Conservation (phyloP, 2,888 invertebrate species). For the Lithophane ornitopus region DNA sequence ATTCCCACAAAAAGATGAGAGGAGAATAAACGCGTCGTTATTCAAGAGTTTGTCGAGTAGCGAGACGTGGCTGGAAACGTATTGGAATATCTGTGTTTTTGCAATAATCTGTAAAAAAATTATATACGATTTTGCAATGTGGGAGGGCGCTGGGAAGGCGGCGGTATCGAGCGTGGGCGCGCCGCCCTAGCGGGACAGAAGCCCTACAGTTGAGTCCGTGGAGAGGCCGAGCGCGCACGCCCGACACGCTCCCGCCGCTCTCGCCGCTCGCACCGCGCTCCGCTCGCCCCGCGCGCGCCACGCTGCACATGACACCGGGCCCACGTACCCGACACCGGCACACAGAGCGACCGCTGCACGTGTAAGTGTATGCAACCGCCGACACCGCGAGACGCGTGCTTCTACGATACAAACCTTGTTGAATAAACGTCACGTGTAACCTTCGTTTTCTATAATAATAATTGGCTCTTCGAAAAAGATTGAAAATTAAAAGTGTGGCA, state of each 20-base stretch:
- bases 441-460: constrained; percentile 56
- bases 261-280: constrained; percentile 66
- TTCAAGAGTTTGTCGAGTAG: constrained; percentile 28
- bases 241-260: constrained; percentile 66
- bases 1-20: constrained; percentile 33
- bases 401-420: constrained; percentile 43
- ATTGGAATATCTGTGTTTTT: constrained; percentile 66
- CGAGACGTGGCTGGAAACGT: constrained; percentile 46
- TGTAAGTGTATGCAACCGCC: constrained; percentile 61
- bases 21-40: constrained; percentile 20
- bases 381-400: constrained; percentile 56
- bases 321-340: constrained; percentile 58
- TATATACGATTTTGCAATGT: constrained; percentile 86
- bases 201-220: constrained; percentile 86
- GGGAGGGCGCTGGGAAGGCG: constrained; percentile 88
- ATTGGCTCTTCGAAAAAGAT: constrained; percentile 69
- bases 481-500: constrained; percentile 77
- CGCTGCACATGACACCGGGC: constrained; percentile 56
- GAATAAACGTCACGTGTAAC: constrained; percentile 62
- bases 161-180: constrained; percentile 90
- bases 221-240: constrained; percentile 82
- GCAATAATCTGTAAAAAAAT: constrained; percentile 80
- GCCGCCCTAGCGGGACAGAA: constrained; percentile 86
- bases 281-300: constrained; percentile 63
- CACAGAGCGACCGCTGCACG: constrained; percentile 68